Evolutionary conservation across 2,797 vertebrate species (phyloP).

Genomic region (Ceyx erithaca): DNA sequence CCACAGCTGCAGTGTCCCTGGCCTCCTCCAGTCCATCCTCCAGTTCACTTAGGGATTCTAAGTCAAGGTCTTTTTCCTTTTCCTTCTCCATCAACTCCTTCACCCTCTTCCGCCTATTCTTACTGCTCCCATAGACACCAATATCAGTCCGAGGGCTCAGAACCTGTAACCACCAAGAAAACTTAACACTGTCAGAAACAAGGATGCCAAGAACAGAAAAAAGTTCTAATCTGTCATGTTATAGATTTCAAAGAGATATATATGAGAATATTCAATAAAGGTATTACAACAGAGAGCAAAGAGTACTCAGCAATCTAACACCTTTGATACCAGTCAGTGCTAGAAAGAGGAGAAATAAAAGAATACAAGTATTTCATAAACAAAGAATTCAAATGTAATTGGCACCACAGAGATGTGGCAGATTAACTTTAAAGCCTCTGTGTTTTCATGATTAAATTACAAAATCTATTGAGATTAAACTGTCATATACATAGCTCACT

Average conservation of each 20-base stretch:
- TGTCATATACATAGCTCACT: not conserved
- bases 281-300: not conserved
- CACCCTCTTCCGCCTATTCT: slow-evolving; percentile 91
- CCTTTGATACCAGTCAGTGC: not conserved
- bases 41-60: slow-evolving; percentile 89
- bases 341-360: not conserved
- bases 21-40: slow-evolving; percentile 90
- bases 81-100: slow-evolving; percentile 96
- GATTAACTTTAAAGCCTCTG: not conserved
- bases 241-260: not conserved
- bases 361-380: rapidly evolving
- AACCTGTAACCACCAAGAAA: slow-evolving; percentile 79
- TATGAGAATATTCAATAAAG: not conserved
- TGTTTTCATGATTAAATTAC: not conserved
- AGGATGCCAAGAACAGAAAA: not conserved
- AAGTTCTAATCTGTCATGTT: not conserved
- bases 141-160: slow-evolving; percentile 94
- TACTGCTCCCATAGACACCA: slow-evolving; percentile 93
- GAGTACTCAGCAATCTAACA: not conserved
- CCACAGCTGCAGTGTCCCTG: slow-evolving; percentile 91
- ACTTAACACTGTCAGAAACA: not conserved
- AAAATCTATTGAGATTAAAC: not conserved
- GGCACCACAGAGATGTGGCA: not conserved
- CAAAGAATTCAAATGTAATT: not conserved
- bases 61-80: slow-evolving; percentile 87